phyloP scores from a whole-genome alignment of 1,140 invertebrate genomes.

The Cardiocondyla obscurior region DNA sequence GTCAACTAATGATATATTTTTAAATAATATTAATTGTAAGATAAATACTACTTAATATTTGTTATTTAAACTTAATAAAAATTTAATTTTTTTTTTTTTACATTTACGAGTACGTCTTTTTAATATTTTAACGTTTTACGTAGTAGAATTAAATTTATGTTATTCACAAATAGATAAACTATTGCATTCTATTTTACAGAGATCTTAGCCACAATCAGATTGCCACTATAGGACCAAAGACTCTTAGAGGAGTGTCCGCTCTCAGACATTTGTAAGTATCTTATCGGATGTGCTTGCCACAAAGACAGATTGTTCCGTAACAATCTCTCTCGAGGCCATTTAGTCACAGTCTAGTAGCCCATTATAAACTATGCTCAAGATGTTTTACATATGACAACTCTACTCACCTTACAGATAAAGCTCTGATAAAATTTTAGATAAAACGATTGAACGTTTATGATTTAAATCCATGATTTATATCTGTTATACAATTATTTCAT shows the following conservation, averaged over 20 bases:
- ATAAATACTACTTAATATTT: neutral
- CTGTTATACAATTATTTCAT: neutral
- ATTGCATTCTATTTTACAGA: constrained; percentile 85
- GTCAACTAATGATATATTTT: neutral
- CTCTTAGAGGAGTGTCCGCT: constrained; percentile 92
- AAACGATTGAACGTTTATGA: neutral
- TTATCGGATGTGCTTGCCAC: constrained; percentile 48
- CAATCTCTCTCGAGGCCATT: constrained; percentile 32
- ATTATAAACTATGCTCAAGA: constrained; percentile 30
- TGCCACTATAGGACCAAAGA: constrained; percentile 93
- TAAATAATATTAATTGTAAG: neutral
- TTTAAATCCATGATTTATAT: neutral
- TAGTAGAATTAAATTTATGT: neutral
- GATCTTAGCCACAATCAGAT: constrained; percentile 97
- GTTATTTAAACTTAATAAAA: too few relatives aligned
- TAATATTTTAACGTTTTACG: neutral
- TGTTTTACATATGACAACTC: constrained; percentile 38
- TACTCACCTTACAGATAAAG: constrained; percentile 12
- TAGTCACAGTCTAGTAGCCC: constrained; percentile 24
- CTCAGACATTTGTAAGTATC: constrained; percentile 91
- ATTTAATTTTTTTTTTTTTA: neutral
- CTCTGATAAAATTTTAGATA: constrained; percentile 14
- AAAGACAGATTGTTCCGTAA: constrained; percentile 43
- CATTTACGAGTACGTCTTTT: too few relatives aligned
- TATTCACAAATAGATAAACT: neutral